Evolutionary conservation across 1,140 invertebrate species (phyloP), one percentile per base, ranked within the genome.

Genomic region (Pogonognathellus flavescens): DNA sequence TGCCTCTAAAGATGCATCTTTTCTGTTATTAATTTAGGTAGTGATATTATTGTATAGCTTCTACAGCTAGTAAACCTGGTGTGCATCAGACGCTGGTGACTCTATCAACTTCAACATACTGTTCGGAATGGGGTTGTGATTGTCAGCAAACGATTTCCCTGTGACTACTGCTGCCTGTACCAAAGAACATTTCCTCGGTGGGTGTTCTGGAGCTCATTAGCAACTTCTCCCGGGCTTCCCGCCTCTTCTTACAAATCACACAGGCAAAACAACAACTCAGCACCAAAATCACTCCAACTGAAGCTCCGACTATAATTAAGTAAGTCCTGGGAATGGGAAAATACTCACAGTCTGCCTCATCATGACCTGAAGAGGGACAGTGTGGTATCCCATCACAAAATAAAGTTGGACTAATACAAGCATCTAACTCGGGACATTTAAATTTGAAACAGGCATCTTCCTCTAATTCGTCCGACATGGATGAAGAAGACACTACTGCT

Each of bases 91-190:
- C 95, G 82, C 95, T 96, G 88, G 95, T 96, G 88, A 96, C 95
- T 86, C 95, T 93, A 91, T 96, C 95, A 87, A 96, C 94, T 92
- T 96, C 95, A 89, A 96, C 95, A 92, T 96, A 96, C 91, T 95
- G 94, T 91, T 96, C 95, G 94, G 95, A 96, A 95, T 95, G 95
- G 93, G 96, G 95, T 94, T 93, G 95, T 82, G 85, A 86, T 93
- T 95, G 95, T 96, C 95, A 96, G 95, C 95, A 96, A 93, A 96
- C 95, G 91, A 96, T 94, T 91, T 96, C 95, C 91, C 96, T 41
- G 50, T 84, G 83, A 72, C 83, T 83, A 62, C 82, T 86, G 41
- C 81, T 80, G 31, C 50, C 81, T n/a, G 85, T 86, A 20, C 85
- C 85, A 80, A 83, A 86, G 55, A 86, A 86, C 81, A 86, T 86